phyloP scores from a whole-genome alignment of 2,888 invertebrate species.

The Chrysomela aeneicollis region DNA sequence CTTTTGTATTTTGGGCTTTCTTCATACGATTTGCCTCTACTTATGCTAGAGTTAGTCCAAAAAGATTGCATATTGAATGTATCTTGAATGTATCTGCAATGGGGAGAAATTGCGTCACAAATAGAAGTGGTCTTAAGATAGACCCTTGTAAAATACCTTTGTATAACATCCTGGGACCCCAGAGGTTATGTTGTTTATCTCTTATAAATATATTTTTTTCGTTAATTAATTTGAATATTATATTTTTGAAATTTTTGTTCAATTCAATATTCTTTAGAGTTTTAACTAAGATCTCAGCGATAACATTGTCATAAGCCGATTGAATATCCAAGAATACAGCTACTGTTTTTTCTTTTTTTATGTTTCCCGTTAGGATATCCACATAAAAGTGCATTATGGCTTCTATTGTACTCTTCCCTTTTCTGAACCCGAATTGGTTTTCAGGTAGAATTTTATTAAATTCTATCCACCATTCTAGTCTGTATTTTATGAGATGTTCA shows the following conservation, averaged over 20 bases:
- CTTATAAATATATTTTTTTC: not conserved
- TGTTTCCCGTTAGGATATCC: not conserved
- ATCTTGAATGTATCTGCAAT: not conserved
- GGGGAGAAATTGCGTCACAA: not conserved
- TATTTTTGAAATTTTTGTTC: not conserved
- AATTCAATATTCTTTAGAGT: not conserved
- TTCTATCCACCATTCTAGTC: conserved; percentile 21
- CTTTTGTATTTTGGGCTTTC: too few species aligned
- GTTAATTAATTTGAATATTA: not conserved
- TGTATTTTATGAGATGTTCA: conserved; percentile 9
- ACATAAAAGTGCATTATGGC: not conserved
- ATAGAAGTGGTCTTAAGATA: not conserved
- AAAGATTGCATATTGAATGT: too few species aligned
- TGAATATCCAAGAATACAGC: too few species aligned
- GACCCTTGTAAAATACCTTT: too few species aligned
- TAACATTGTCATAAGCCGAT: conserved; percentile 25
- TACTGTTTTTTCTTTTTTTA: conserved; percentile 5
- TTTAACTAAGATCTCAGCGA: not conserved
- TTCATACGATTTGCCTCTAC: too few species aligned
- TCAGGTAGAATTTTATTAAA: not conserved
- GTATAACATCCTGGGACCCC: not conserved
- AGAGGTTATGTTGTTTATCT: not conserved
- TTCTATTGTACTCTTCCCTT: conserved; percentile 4
- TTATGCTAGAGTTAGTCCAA: too few species aligned
- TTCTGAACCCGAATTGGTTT: conserved; percentile 21